Evolutionary conservation across 1,140 invertebrate species (phyloP).

Genomic region (Papilio xuthus): DNA sequence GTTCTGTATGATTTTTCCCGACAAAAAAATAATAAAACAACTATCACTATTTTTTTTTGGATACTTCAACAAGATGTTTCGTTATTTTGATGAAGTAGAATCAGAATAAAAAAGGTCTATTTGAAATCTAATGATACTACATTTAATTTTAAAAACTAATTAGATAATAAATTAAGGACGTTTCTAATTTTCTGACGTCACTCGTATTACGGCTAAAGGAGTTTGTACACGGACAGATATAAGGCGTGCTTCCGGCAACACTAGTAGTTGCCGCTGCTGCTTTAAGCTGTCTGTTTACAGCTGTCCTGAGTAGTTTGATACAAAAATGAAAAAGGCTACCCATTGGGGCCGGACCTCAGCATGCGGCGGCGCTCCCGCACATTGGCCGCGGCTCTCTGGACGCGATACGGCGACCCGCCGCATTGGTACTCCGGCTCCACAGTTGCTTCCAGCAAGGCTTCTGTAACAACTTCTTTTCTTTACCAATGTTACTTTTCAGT

Average conservation of each 20-base stretch:
- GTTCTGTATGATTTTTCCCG: no score
- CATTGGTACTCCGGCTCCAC: constrained; percentile 75
- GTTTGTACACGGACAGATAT: no score
- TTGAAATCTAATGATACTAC: no score
- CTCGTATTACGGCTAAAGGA: no score
- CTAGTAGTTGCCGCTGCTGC: not conserved
- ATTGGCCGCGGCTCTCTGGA: constrained; percentile 95
- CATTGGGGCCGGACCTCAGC: constrained; percentile 94
- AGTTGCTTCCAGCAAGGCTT: constrained; percentile 67
- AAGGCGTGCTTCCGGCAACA: not conserved
- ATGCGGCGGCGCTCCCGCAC: constrained; percentile 97
- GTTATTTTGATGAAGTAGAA: not conserved
- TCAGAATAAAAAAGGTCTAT: no score
- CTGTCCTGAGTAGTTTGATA: constrained; percentile 5
- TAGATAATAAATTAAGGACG: no score
- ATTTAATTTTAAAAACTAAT: no score
- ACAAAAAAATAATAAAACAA: no score
- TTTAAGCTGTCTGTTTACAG: not conserved
- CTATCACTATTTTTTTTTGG: no score
- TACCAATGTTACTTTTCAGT: no score
- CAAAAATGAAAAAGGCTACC: constrained; percentile 77
- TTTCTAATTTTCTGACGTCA: no score
- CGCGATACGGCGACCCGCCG: constrained; percentile 90
- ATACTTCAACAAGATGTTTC: no score
- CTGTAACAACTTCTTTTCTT: constrained; percentile 44